A percentile compares a stretch with the other conserved stretches of the same genome.
Evolutionary conservation across 2,113 vertebrate genomes (phyloP).

Genomic region (Hippopotamus amphibius): DNA sequence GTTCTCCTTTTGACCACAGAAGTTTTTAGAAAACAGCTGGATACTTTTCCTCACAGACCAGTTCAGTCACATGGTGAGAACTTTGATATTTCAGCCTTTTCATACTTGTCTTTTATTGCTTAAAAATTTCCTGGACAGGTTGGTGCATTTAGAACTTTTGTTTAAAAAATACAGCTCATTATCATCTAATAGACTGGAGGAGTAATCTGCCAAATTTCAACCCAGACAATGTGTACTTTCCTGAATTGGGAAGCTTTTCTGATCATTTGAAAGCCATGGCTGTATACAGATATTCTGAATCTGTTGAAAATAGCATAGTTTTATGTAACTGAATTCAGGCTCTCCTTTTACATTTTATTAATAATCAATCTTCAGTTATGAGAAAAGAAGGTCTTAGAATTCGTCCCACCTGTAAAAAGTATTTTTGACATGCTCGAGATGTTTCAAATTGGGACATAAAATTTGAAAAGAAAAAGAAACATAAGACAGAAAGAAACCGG

Average conservation of each 20-base stretch:
- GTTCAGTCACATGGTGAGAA: constrained; percentile 93
- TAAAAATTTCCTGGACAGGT: constrained; percentile 12
- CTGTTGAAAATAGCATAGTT: background rate
- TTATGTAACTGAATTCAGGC: background rate
- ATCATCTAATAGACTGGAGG: background rate
- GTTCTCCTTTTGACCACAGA: constrained; percentile 91
- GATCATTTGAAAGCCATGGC: background rate
- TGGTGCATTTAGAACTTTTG: background rate
- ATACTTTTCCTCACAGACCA: constrained; percentile 90
- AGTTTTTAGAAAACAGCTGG: constrained; percentile 91
- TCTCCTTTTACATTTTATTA: constrained; percentile 33
- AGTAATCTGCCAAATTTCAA: background rate
- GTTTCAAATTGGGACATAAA: constrained; percentile 23
- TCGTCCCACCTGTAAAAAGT: constrained; percentile 10
- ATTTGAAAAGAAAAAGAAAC: constrained; percentile 61
- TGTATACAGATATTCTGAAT: background rate
- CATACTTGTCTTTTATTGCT: constrained; percentile 57
- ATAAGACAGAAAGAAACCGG: constrained; percentile 1
- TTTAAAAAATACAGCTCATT: background rate
- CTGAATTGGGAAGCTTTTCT: background rate
- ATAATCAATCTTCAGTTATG: constrained; percentile 38
- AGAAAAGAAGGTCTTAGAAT: constrained; percentile 52
- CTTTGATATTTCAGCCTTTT: constrained; percentile 45
- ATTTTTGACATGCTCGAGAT: constrained; percentile 40
- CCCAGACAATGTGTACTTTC: background rate